Evolutionary conservation across 2,888 invertebrate genomes (phyloP).

Genomic region (Hyalella azteca): DNA sequence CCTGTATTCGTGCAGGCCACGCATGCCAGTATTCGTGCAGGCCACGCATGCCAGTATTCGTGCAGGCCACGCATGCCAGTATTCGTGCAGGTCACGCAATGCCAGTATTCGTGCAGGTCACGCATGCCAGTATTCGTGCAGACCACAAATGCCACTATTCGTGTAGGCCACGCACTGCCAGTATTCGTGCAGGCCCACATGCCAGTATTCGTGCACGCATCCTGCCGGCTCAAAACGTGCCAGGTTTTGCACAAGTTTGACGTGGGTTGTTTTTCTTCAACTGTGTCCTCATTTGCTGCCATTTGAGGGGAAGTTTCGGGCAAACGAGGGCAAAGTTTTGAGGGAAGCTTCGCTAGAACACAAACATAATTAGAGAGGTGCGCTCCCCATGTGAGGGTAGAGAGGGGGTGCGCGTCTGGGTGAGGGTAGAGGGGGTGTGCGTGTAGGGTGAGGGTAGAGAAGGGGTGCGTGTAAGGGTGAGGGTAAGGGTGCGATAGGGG

Average conservation of each 20-base stretch:
- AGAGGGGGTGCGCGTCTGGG: neutral
- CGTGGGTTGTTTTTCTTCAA: constrained; percentile 29
- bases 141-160: too few relatives aligned
- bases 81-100: too few relatives aligned
- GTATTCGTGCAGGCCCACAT: too few relatives aligned
- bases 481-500: neutral
- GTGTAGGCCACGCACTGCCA: too few relatives aligned
- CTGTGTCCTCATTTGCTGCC: constrained; percentile 27
- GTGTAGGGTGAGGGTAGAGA: neutral
- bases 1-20: too few relatives aligned
- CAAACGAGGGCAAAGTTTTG: constrained; percentile 32
- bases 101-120: too few relatives aligned
- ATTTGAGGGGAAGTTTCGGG: constrained; percentile 29
- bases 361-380: constrained; percentile 36
- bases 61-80: too few relatives aligned
- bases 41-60: too few relatives aligned
- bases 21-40: too few relatives aligned
- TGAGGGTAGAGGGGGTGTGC: neutral
- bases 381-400: neutral
- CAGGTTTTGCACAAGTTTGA: neutral
- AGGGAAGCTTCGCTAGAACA: constrained; percentile 29
- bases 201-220: neutral
- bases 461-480: neutral
- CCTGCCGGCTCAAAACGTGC: constrained; percentile 1
- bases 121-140: too few relatives aligned